Conservation (phyloP, 2,888 invertebrate genomes). For the Mesopsocus fuscifrons region DNA sequence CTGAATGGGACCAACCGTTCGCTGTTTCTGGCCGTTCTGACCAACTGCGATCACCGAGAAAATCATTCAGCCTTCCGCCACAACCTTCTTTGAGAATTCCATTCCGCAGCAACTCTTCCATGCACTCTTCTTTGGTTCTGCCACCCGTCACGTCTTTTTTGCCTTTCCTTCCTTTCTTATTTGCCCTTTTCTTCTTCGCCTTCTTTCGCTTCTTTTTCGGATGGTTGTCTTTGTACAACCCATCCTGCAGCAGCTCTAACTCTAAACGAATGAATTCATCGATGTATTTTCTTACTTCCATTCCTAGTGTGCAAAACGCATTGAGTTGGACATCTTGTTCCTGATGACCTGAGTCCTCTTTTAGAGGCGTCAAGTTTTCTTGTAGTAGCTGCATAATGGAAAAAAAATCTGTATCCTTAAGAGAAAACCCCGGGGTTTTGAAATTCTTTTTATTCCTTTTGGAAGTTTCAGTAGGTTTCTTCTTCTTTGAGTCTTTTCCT, state of each 20-base stretch:
- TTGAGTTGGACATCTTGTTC: conserved; percentile 23
- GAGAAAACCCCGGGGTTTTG: conserved; percentile 2
- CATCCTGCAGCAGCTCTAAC: conserved; percentile 21
- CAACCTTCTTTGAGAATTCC: conserved; percentile 49
- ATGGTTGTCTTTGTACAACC: conserved; percentile 19
- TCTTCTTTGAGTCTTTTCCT: conserved; percentile 4
- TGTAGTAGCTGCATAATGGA: conserved; percentile 12
- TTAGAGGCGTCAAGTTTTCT: conserved; percentile 23
- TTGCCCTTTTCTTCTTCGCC: conserved; percentile 14
- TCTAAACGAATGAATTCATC: conserved; percentile 20
- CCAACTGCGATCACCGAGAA: too few species aligned
- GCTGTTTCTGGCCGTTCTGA: conserved; percentile 41
- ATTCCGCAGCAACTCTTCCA: conserved; percentile 46
- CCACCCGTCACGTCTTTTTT: conserved; percentile 44
- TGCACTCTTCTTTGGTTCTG: conserved; percentile 38
- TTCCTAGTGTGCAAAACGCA: conserved; percentile 27
- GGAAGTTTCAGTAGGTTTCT: conserved; percentile 5
- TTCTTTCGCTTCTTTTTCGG: conserved; percentile 7
- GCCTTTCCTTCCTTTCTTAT: conserved; percentile 17
- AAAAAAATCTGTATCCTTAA: background rate
- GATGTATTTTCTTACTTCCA: conserved; percentile 26
- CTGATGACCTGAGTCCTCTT: conserved; percentile 20
- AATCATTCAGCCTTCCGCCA: conserved; percentile 35
- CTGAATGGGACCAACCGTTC: too few species aligned
- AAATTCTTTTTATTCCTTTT: conserved; percentile 1